Evolutionary conservation across 2,113 vertebrate species (phyloP).

Genomic region (Epinephelus fuscoguttatus): DNA sequence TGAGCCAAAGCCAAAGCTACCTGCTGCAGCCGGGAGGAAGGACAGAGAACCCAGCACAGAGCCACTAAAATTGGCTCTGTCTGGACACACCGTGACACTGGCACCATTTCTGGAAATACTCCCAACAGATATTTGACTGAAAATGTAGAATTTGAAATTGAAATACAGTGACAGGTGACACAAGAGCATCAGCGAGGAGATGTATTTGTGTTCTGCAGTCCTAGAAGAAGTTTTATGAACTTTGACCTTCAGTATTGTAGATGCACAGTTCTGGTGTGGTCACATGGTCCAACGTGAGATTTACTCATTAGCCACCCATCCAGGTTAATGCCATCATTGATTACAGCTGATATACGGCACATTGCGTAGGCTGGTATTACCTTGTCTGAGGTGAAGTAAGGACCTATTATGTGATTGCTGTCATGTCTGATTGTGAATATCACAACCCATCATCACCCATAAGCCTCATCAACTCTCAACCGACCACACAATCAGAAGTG

Average conservation of each 20-base stretch:
- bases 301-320: background rate
- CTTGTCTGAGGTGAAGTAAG: conserved; percentile 27
- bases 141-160: background rate
- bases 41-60: too few relatives aligned
- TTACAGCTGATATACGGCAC: conserved; percentile 40
- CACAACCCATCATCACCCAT: conserved; percentile 48
- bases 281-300: conserved; percentile 8
- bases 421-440: conserved; percentile 62
- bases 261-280: background rate
- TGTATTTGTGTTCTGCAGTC: background rate
- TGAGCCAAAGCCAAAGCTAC: too few relatives aligned
- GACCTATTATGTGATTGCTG: conserved; percentile 56
- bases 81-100: background rate
- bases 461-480: conserved; percentile 47
- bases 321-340: conserved; percentile 40
- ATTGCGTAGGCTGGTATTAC: conserved; percentile 34
- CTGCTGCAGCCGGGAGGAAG: too few relatives aligned
- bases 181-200: background rate
- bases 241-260: background rate
- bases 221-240: background rate
- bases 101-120: background rate
- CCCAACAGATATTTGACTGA: background rate
- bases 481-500: conserved; percentile 61
- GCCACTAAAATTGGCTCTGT: too few relatives aligned
- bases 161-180: background rate